Evolutionary conservation across 2,888 invertebrate species (phyloP).

Genomic region (Malachius bipustulatus): DNA sequence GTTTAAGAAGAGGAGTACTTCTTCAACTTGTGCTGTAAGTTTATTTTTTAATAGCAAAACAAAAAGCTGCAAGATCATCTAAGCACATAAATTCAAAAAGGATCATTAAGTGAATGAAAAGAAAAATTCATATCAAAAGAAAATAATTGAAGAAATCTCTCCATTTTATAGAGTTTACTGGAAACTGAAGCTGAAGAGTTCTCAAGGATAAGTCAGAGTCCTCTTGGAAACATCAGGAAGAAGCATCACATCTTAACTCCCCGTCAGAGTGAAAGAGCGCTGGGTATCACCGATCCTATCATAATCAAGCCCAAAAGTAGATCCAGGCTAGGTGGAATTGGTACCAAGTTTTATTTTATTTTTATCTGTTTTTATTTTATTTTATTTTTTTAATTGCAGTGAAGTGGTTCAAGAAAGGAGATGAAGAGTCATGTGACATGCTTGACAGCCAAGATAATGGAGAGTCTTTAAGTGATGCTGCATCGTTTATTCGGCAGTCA

Average conservation of each 20-base stretch:
- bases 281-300: constrained; percentile 45
- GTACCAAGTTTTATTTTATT: too few relatives aligned
- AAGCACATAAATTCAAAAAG: too few relatives aligned
- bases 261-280: constrained; percentile 69
- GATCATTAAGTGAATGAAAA: too few relatives aligned
- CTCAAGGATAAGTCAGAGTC: constrained; percentile 63
- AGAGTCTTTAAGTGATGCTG: constrained; percentile 24
- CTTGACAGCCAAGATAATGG: constrained; percentile 42
- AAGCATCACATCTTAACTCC: constrained; percentile 69
- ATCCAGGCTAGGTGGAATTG: constrained; percentile 52
- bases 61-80: too few relatives aligned
- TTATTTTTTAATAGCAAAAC: too few relatives aligned
- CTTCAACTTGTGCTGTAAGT: constrained; percentile 74
- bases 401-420: constrained; percentile 47
- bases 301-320: constrained; percentile 41
- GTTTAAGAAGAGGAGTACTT: constrained; percentile 80
- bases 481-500: constrained; percentile 34
- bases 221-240: constrained; percentile 60
- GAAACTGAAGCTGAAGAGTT: constrained; percentile 71
- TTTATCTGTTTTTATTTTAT: too few relatives aligned
- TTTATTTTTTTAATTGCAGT: constrained; percentile 29
- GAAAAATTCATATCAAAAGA: too few relatives aligned
- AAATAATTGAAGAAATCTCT: too few relatives aligned
- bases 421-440: constrained; percentile 38
- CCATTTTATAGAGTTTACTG: constrained; percentile 56